Percentiles rank a stretch among this genome's conserved stretches.
Conservation (phyloP, 2,113 vertebrate species). For the Melanerpes aurifrons region DNA sequence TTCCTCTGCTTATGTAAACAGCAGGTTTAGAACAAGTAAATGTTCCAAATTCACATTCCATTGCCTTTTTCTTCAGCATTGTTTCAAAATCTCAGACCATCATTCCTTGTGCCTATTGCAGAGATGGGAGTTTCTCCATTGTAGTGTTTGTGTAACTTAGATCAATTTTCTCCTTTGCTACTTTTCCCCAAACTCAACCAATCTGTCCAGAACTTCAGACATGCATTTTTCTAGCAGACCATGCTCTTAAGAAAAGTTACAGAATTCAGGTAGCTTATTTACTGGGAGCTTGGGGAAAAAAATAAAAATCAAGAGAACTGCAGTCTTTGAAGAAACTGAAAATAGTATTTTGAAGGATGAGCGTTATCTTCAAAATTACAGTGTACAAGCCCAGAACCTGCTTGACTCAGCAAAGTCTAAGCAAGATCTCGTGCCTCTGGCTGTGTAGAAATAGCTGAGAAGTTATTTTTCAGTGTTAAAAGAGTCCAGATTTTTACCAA, state of each 20-base stretch:
- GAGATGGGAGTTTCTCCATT: neutral
- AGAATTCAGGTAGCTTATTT: neutral
- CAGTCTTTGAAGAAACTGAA: neutral
- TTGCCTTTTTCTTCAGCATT: constrained; percentile 19
- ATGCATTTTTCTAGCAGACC: neutral
- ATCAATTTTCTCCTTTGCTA: neutral
- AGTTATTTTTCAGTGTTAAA: neutral
- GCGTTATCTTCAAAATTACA: neutral
- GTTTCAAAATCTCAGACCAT: neutral
- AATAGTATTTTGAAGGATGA: neutral
- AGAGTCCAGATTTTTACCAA: neutral
- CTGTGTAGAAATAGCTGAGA: neutral
- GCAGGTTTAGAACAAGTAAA: constrained; percentile 4
- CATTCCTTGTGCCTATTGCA: constrained; percentile 1
- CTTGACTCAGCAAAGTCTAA: neutral
- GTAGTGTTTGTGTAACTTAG: neutral
- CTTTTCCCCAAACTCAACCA: neutral
- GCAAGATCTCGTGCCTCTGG: neutral
- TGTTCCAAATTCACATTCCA: constrained; percentile 42
- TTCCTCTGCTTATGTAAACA: constrained; percentile 30
- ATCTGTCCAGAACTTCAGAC: neutral
- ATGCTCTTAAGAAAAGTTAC: neutral
- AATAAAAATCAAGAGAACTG: neutral
- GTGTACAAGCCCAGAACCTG: neutral
- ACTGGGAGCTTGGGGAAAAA: neutral